Evolutionary conservation across 2,888 invertebrate species (phyloP).

Genomic region (Xanthorhoe spadicearia): DNA sequence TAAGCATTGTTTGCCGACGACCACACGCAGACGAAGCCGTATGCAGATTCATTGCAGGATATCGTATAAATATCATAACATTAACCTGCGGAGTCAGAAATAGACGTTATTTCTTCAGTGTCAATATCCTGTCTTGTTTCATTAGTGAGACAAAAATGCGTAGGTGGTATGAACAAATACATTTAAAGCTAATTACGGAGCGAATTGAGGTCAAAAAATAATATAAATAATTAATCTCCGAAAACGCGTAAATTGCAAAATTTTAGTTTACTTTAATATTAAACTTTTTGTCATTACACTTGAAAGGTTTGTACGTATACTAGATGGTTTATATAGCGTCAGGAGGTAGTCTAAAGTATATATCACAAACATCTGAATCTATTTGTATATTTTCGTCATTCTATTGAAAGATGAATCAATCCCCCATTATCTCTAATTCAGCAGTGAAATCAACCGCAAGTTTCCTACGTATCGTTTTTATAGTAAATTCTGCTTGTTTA

Average conservation of each 20-base stretch:
- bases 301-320: too few species aligned
- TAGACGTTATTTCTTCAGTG: constrained; percentile 44
- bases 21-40: constrained; percentile 81
- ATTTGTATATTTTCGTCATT: neutral
- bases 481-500: constrained; percentile 69
- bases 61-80: constrained; percentile 76
- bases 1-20: constrained; percentile 79
- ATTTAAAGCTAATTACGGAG: too few species aligned
- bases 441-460: constrained; percentile 49
- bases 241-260: too few species aligned
- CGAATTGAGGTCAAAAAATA: too few species aligned
- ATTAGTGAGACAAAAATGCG: neutral
- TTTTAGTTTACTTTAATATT: too few species aligned
- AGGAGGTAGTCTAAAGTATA: too few species aligned
- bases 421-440: constrained; percentile 50
- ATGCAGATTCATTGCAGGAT: constrained; percentile 78
- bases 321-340: too few species aligned
- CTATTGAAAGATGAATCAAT: neutral
- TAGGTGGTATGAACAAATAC: too few species aligned
- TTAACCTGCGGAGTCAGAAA: constrained; percentile 52
- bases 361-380: neutral
- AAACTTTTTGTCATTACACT: too few species aligned
- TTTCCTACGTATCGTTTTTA: constrained; percentile 72
- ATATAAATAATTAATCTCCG: too few species aligned
- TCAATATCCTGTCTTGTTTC: constrained; percentile 46